These are phyloP conservation scores for Salmo trutta DNA, from an alignment of 2,797 vertebrate species.

Conservation along the genomic window DNA sequence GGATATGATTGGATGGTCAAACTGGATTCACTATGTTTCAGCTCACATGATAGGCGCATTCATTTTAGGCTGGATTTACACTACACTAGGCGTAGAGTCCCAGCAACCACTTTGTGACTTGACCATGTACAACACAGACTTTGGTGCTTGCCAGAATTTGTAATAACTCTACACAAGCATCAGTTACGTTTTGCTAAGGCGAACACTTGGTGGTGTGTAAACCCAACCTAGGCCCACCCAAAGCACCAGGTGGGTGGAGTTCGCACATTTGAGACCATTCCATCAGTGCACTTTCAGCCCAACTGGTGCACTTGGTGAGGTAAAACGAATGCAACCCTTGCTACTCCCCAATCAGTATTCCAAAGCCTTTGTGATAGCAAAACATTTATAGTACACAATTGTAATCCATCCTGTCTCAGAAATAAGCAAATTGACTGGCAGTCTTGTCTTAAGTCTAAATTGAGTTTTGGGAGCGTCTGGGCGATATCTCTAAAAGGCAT, in stretches of 20 bases:
- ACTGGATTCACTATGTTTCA: not conserved
- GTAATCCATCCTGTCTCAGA: constrained; percentile 41
- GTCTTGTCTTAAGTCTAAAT: constrained; percentile 45
- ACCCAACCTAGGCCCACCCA: not conserved
- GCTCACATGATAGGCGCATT: not conserved
- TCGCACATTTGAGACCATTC: not conserved
- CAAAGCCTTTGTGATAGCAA: constrained; percentile 32
- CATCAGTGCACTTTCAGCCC: not conserved
- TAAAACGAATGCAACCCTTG: no score
- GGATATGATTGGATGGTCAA: constrained; percentile 73
- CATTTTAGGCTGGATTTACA: not conserved
- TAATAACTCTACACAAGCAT: not conserved
- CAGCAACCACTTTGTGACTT: not conserved
- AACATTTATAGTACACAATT: constrained; percentile 40
- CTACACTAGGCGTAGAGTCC: not conserved
- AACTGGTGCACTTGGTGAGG: constrained; percentile 11
- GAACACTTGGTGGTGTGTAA: not conserved
- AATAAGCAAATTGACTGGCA: constrained; percentile 36
- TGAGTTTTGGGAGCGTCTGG: constrained; percentile 29
- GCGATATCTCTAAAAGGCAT: constrained; percentile 39
- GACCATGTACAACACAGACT: not conserved
- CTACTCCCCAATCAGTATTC: not conserved
- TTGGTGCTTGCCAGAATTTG: not conserved
- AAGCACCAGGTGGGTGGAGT: not conserved
- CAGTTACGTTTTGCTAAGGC: not conserved